Percentiles rank a stretch among this genome's conserved stretches.
Evolutionary conservation across 2,888 invertebrate species (phyloP).

Genomic region (Plebejus anna): DNA sequence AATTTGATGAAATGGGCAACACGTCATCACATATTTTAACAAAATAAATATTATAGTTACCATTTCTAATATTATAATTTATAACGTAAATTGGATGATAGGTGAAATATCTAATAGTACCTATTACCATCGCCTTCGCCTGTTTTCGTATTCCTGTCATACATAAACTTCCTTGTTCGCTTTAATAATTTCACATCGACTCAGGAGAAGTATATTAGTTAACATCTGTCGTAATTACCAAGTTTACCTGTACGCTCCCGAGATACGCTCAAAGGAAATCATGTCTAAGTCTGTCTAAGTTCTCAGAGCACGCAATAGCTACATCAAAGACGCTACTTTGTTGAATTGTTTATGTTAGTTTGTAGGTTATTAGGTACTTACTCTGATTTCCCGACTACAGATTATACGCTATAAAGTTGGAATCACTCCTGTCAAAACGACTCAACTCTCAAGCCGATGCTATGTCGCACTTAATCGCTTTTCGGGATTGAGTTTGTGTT

Average conservation of each 20-base stretch:
- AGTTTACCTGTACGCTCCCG: slow-evolving; percentile 58
- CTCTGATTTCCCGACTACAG: background rate
- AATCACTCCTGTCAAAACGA: background rate
- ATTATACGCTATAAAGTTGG: slow-evolving; percentile 9
- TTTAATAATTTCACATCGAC: slow-evolving; percentile 7
- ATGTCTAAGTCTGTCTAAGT: slow-evolving; percentile 57
- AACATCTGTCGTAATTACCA: slow-evolving; percentile 20
- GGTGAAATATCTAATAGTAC: background rate
- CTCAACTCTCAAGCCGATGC: background rate
- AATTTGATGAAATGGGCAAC: too few species aligned
- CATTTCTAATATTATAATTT: too few species aligned
- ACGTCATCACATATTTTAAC: too few species aligned
- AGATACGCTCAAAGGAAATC: slow-evolving; percentile 56
- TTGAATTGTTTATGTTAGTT: slow-evolving; percentile 20
- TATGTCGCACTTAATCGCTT: background rate
- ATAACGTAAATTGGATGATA: background rate
- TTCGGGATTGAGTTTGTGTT: background rate
- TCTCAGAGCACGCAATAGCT: slow-evolving; percentile 46
- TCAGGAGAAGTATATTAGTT: slow-evolving; percentile 5
- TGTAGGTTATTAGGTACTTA: slow-evolving; percentile 14
- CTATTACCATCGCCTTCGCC: background rate
- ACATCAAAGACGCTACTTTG: slow-evolving; percentile 50
- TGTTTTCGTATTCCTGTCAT: background rate
- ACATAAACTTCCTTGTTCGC: background rate
- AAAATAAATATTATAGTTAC: too few species aligned